Percentiles rank a stretch among this genome's conserved stretches.
Evolutionary conservation across 2,888 invertebrate genomes (phyloP).

Genomic region (Ectropis crepuscularia): DNA sequence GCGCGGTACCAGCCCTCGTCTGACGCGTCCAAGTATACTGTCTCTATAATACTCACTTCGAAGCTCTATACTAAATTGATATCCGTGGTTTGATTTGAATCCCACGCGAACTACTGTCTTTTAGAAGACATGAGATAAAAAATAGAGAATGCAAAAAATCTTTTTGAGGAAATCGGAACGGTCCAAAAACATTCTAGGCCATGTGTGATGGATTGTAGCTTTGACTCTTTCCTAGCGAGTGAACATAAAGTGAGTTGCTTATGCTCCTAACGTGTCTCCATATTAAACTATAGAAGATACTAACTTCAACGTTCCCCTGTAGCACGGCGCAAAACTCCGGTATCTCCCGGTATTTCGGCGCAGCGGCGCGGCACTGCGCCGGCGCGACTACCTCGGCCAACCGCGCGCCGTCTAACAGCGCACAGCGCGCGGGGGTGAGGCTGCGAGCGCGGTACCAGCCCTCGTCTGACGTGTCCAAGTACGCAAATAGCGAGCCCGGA

Average conservation of each 20-base stretch:
- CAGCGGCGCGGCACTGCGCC: conserved; percentile 48
- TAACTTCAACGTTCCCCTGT: conserved; percentile 49
- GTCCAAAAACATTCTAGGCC: too few relatives aligned
- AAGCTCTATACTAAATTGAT: too few relatives aligned
- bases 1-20: conserved; percentile 74
- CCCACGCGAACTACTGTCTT: too few relatives aligned
- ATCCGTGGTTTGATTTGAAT: too few relatives aligned
- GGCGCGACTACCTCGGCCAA: conserved; percentile 34
- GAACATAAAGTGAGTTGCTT: too few relatives aligned
- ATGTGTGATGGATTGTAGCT: too few relatives aligned
- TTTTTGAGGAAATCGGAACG: too few relatives aligned
- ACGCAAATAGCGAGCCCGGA: conserved; percentile 63
- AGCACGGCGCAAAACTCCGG: conserved; percentile 70
- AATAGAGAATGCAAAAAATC: too few relatives aligned
- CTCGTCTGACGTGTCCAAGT: conserved; percentile 56
- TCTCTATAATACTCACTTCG: too few relatives aligned
- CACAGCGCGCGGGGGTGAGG: conserved; percentile 48
- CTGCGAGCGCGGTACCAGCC: conserved; percentile 73
- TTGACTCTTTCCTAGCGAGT: too few relatives aligned
- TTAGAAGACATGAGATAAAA: too few relatives aligned
- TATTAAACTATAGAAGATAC: not conserved
- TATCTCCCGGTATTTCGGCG: conserved; percentile 45
- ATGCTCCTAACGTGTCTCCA: not conserved
- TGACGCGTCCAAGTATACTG: conserved; percentile 52
- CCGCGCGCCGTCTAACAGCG: conserved; percentile 61